These are phyloP conservation scores for Tiaroga cobitis DNA, from an alignment of 2,797 vertebrate species.

Conservation along the genomic window DNA sequence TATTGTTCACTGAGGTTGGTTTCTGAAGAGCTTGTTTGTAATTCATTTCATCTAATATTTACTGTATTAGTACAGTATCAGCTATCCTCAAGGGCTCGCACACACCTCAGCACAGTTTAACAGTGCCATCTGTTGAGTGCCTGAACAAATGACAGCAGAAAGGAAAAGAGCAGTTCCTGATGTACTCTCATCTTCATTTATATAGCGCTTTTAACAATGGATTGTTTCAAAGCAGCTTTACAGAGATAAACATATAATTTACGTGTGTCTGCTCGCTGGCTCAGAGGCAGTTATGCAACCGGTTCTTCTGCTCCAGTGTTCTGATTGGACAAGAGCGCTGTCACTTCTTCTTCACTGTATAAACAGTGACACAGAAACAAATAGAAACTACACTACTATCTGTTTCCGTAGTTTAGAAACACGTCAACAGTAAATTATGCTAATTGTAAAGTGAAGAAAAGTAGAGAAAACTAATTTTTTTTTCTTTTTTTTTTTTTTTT, in stretches of 20 bases:
- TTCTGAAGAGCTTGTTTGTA: background rate
- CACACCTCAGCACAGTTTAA: slow-evolving; percentile 8
- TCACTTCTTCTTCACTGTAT: background rate
- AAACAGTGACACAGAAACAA: background rate
- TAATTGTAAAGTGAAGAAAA: background rate
- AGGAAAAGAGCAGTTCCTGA: background rate
- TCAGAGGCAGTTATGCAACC: background rate
- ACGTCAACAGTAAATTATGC: too few species aligned
- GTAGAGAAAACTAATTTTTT: background rate
- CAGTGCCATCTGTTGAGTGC: slow-evolving; percentile 62
- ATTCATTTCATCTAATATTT: background rate
- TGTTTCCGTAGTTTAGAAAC: background rate
- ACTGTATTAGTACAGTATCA: background rate
- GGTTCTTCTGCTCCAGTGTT: background rate
- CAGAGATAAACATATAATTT: too few species aligned
- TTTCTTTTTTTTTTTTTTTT: too few species aligned
- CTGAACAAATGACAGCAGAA: slow-evolving; percentile 24
- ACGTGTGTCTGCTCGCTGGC: background rate
- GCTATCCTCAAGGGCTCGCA: background rate
- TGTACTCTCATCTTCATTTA: too few species aligned
- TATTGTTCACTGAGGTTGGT: background rate
- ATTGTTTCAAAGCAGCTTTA: too few species aligned
- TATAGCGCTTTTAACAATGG: too few species aligned
- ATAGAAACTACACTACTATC: background rate
- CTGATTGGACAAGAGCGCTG: background rate